These are phyloP conservation scores for Branchellion lobata DNA, from an alignment of 2,888 invertebrate species.

Conservation along the genomic window DNA sequence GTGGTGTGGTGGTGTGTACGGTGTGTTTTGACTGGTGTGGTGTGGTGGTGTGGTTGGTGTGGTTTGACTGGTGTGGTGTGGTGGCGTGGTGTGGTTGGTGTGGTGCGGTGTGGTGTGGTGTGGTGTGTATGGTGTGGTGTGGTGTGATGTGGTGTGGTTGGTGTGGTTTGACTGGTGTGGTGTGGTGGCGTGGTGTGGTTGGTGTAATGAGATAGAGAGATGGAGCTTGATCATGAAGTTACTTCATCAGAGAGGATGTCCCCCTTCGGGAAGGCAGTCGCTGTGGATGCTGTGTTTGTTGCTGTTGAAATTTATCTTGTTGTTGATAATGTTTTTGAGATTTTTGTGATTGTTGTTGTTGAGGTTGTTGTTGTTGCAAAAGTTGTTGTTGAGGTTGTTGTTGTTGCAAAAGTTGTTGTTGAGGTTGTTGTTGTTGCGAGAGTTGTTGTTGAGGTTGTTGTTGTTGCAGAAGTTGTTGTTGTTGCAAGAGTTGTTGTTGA, in stretches of 20 bases:
- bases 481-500: background rate
- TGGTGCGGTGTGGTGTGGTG: no score
- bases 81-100: no score
- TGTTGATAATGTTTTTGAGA: background rate
- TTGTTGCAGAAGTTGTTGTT: background rate
- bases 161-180: no score
- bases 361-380: background rate
- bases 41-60: no score
- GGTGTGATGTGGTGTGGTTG: no score
- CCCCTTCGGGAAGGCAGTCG: background rate
- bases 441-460: background rate
- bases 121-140: no score
- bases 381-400: background rate
- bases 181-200: no score
- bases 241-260: background rate
- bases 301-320: background rate
- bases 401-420: constrained; percentile 10
- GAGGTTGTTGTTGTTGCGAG: background rate
- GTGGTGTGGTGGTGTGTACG: no score
- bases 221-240: no score
- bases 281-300: background rate
- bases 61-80: no score
- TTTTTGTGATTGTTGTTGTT: constrained; percentile 3
- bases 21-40: no score
- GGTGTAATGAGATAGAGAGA: no score